A percentile compares a stretch with the other conserved stretches of the same genome.
Evolutionary conservation across 2,797 vertebrate genomes (phyloP).

Genomic region (Labroides dimidiatus): DNA sequence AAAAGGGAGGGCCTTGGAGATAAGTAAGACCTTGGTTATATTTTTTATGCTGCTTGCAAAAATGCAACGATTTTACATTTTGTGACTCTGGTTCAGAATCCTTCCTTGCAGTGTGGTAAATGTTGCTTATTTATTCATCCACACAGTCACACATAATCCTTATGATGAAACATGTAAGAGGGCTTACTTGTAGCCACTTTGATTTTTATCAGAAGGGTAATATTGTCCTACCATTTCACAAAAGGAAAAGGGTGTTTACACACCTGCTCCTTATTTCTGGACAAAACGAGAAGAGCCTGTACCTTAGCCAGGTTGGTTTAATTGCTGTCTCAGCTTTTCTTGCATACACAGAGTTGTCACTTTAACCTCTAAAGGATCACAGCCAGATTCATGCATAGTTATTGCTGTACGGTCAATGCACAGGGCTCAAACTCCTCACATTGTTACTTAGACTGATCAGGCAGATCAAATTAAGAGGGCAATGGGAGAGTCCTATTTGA

Average conservation of each 20-base stretch:
- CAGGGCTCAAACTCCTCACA: conserved; percentile 22
- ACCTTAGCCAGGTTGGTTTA: conserved; percentile 11
- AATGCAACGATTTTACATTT: conserved; percentile 8
- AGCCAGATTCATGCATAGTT: conserved; percentile 44
- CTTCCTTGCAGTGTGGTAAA: not conserved
- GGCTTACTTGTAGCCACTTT: conserved; percentile 35
- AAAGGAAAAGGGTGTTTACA: conserved; percentile 49
- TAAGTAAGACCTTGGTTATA: not conserved
- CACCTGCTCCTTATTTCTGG: conserved; percentile 57
- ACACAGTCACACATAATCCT: conserved; percentile 29
- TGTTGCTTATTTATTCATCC: conserved; percentile 29
- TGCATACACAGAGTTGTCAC: conserved; percentile 30
- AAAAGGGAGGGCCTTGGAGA: not conserved
- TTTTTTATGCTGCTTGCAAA: conserved; percentile 1
- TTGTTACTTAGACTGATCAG: conserved; percentile 6
- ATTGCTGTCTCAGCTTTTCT: conserved; percentile 27
- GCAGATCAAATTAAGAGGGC: conserved; percentile 4
- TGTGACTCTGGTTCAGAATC: not conserved
- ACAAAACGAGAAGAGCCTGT: conserved; percentile 21
- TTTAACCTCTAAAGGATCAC: conserved; percentile 46
- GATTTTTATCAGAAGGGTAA: conserved; percentile 61
- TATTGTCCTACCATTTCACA: conserved; percentile 30
- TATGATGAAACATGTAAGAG: conserved; percentile 38
- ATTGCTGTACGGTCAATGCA: conserved; percentile 47
- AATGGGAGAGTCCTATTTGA: too few species aligned